Base-by-base conservation (phyloP, 2,113 vertebrate genomes). In the Hylia prasina region DNA sequence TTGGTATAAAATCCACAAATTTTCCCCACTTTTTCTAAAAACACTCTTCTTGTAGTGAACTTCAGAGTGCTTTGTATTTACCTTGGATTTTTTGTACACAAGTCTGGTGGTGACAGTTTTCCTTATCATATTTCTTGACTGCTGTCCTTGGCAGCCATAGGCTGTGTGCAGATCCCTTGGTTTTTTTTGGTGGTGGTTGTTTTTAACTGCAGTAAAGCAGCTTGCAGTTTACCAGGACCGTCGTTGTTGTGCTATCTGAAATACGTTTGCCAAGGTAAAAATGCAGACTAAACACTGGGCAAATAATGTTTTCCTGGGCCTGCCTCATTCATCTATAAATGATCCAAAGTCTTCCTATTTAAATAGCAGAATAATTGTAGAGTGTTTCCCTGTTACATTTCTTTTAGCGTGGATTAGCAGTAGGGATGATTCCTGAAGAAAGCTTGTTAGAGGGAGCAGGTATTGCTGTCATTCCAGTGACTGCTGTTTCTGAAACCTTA, bases 191-290 rank as follows among this genome's bases (percentile, higher is more conserved):
- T 58, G 56, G 22, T 77, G 21, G 35, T 54, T 77, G 17, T 68
- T 83, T 33, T 79, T 82, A 82, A 77, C 58, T 54, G 8, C 37
- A 66, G 15, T 40, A 51, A 86, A 88, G 87, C 70, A 88, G 18
- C 44, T 90, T 95, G 39, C 68, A 47, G 15, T 63, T 18, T 77
- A 57, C 28, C 33, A 57, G 82, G 57, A 65, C 63, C 44, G 40
- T 73, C 77, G 68, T n/a, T 94, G 60, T 78, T 73, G 27, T 28
- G 47, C 60, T 95, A 33, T 96, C 79, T 94, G 64, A 87, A 95
- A 68, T 73, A 35, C 44, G 47, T 75, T 89, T 93, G 79, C 61
- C 68, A 79, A 86, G 60, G 92, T 92, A 60, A 93, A 96, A 95
- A 70, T 31, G 33, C 44, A 82, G 56, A 39, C 48, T 68, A 71